phyloP scores from a whole-genome alignment of 2,888 invertebrate species.

The Morpho achilles region DNA sequence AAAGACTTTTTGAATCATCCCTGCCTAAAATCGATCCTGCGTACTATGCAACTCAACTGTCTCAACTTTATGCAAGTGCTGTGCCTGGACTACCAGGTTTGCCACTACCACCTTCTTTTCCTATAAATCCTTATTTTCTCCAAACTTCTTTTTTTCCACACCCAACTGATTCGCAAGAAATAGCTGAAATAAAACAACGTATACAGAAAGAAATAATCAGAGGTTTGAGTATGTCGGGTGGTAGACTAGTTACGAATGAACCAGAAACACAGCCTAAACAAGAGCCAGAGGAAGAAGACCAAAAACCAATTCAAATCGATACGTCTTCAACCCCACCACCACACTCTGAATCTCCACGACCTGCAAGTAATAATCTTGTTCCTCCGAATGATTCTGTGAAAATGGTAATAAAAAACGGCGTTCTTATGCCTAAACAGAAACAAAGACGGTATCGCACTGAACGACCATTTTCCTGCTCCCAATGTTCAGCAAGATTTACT shows the following conservation, averaged over 20 bases:
- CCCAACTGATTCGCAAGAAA: slow-evolving; percentile 78
- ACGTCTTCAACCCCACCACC: slow-evolving; percentile 68
- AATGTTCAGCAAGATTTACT: slow-evolving; percentile 94
- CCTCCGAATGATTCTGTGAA: slow-evolving; percentile 84
- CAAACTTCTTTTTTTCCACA: slow-evolving; percentile 77
- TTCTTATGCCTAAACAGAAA: slow-evolving; percentile 94
- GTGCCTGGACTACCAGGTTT: slow-evolving; percentile 76
- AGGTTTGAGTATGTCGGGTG: slow-evolving; percentile 84
- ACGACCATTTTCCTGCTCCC: slow-evolving; percentile 93
- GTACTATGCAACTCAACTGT: slow-evolving; percentile 80
- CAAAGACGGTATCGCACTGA: slow-evolving; percentile 94
- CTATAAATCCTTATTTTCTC: slow-evolving; percentile 82
- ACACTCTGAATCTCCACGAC: slow-evolving; percentile 69
- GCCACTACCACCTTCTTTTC: slow-evolving; percentile 79
- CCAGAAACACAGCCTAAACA: slow-evolving; percentile 55
- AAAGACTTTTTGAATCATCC: slow-evolving; percentile 81
- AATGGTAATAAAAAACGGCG: slow-evolving; percentile 94
- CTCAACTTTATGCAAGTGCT: slow-evolving; percentile 79
- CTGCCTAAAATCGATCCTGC: slow-evolving; percentile 82
- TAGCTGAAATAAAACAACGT: slow-evolving; percentile 84
- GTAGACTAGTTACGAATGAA: slow-evolving; percentile 77
- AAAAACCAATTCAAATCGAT: slow-evolving; percentile 62
- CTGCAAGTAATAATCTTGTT: slow-evolving; percentile 61
- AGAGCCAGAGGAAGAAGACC: slow-evolving; percentile 76
- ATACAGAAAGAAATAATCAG: slow-evolving; percentile 82